Evolutionary conservation across 2,888 invertebrate genomes (phyloP), one percentile per base, ranked within the genome.

Genomic region (Orgyia antiqua): DNA sequence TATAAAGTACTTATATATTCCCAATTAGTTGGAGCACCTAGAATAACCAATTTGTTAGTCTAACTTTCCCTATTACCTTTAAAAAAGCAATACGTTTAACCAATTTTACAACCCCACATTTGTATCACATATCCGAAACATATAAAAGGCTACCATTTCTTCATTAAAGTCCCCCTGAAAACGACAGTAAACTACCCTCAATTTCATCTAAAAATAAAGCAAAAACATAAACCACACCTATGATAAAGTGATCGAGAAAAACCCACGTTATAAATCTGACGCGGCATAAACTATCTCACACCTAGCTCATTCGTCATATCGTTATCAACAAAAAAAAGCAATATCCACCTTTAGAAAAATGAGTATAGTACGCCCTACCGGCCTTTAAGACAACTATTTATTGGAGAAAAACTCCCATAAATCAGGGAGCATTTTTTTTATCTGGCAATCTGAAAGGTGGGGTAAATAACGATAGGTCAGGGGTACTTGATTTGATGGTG

Each of bases 311-410:
- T 70, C 73, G 71, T 77, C 76, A 76, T 77, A 56, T 67, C 70
- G 69, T 80, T 80, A 80, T 79, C 79, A 77, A 74, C 72, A 70
- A 73, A 77, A 74, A n/a, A 77, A 67, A 55, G 72, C 72, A 68
- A 73, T 68, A 68, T 70, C 71, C 71, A 75, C 74, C 79, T 78
- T 70, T 45, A 56, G 64, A 77, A 69, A 78, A 76, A 80, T 78
- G 79, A 77, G 71, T 52, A 48, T 47, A 56, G 52, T 59, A 57
- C 67, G 68, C 73, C 78, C 76, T 68, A 42, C 49, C 50, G 63
- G 66, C 72, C 78, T 68, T 63, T 72, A 72, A 79, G 74, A 79
- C 79, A 79, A 80, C 82, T 82, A 82, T 79, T 83, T 82, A 82
- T 79, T 73, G 71, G 59, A 53, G 58, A 59, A 56, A 59, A 57